Evolutionary conservation across 2,888 invertebrate species (phyloP), one percentile per base, ranked within the genome.

Genomic region (Drosophila falleni): DNA sequence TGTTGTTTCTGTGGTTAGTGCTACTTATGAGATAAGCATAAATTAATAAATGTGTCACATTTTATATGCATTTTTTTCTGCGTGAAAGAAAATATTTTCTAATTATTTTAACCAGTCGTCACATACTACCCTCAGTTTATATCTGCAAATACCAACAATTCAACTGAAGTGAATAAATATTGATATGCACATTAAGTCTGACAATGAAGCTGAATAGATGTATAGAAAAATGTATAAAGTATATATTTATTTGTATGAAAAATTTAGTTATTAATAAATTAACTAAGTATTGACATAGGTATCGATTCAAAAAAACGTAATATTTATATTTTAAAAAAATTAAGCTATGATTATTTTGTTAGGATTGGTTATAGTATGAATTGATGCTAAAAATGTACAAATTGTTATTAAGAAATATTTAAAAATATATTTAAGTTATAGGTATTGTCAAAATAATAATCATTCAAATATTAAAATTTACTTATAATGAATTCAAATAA

Each of bases 1-100:
- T 62, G 26, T 2, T 35, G 44, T 35, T 54, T 54, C 62, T 61
- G 46, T 50, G 47, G 63, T 67, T 41, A 39, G 58, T 54, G 54
- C 55, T 23, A 63, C 42, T 50, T 8, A 15, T 54, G n/a, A 11
- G 35, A 54, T 59, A 46, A 58, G 54, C 74, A 67, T 87, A 81
- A 84, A 83, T 80, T 88, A 59, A 78, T 78, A 73, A 71, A 63
- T 70, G 53, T 69, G 65, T 23, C 59, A 65, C 58, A 69, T 54
- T 29, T 39, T 2, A 16, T 53, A 26, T 50, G 61, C 74, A 71
- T 80, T 68, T 70, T 67, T 66, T 71, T 49, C 59, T 71, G 51
- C 67, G 71, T 61, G 58, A 68, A 71, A 67, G 74, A 10, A 31
- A 31, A 80, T 86, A 76, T 80, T 59, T 86, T 81, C 80, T 76